A percentile compares a stretch with the other conserved stretches of the same genome.
Evolutionary conservation across 2,113 vertebrate genomes (phyloP).

Genomic region (Theropithecus gelada): DNA sequence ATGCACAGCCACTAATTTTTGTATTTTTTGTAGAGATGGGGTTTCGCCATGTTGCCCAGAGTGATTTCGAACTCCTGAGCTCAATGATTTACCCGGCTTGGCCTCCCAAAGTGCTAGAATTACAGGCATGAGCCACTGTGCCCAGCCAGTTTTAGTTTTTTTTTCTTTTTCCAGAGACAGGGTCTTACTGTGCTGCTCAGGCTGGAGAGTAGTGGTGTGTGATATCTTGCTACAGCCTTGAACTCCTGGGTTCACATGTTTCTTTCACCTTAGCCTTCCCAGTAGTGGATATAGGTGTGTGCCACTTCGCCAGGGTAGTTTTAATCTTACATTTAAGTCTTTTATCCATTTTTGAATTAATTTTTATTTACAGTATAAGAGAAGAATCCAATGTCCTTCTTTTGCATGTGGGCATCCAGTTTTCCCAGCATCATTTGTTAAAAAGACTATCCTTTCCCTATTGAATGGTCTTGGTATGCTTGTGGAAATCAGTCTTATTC

Average conservation of each 20-base stretch:
- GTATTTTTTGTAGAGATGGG: background rate
- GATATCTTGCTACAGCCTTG: background rate
- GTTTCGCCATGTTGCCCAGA: background rate
- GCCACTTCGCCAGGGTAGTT: background rate
- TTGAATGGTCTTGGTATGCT: background rate
- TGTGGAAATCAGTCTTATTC: background rate
- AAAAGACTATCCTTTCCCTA: background rate
- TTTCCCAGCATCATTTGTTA: background rate
- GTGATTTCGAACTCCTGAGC: background rate
- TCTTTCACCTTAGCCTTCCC: background rate
- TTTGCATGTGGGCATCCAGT: background rate
- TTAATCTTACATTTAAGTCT: background rate
- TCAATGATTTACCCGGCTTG: background rate
- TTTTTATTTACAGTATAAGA: background rate
- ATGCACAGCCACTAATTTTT: background rate
- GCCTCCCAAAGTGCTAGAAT: background rate
- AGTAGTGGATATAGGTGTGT: background rate
- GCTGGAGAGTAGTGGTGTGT: background rate
- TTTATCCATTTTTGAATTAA: background rate
- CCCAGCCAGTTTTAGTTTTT: background rate
- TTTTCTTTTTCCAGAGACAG: background rate
- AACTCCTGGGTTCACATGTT: background rate
- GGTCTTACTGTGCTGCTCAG: background rate
- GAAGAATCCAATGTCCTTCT: background rate
- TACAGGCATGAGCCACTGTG: background rate